These are phyloP conservation scores for Norana najaformis DNA, from an alignment of 2,888 invertebrate genomes.

Conservation along the genomic window DNA sequence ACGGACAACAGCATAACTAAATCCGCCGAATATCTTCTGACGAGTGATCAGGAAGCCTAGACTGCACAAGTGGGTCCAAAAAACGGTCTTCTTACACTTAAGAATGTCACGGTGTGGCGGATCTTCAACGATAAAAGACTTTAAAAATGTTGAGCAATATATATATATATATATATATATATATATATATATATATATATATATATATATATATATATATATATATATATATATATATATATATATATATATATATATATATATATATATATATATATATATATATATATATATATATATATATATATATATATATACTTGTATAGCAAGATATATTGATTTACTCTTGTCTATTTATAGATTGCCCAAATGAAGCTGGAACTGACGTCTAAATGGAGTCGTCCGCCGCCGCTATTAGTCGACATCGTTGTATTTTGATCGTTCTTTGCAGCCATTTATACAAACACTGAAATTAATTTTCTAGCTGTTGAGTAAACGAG, in stretches of 20 bases:
- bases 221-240: too few species aligned
- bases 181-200: not conserved
- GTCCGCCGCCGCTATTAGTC: not conserved
- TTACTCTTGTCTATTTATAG: not conserved
- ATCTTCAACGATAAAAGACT: not conserved
- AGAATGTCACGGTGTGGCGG: too few species aligned
- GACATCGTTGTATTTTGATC: not conserved
- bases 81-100: not conserved
- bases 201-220: too few species aligned
- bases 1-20: not conserved
- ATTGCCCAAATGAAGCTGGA: not conserved
- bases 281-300: not conserved
- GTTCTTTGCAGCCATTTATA: not conserved
- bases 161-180: not conserved
- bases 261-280: too few species aligned
- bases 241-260: too few species aligned
- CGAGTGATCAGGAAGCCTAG: not conserved
- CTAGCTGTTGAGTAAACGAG: too few species aligned
- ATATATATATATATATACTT: not conserved
- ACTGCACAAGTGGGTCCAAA: not conserved
- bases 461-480: too few species aligned
- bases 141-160: too few species aligned
- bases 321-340: not conserved
- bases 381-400: constrained; percentile 1
- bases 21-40: not conserved